A percentile compares a stretch with the other conserved stretches of the same genome.
phyloP scores from a whole-genome alignment of 2,113 vertebrate species.

The Bothrops jararaca region DNA sequence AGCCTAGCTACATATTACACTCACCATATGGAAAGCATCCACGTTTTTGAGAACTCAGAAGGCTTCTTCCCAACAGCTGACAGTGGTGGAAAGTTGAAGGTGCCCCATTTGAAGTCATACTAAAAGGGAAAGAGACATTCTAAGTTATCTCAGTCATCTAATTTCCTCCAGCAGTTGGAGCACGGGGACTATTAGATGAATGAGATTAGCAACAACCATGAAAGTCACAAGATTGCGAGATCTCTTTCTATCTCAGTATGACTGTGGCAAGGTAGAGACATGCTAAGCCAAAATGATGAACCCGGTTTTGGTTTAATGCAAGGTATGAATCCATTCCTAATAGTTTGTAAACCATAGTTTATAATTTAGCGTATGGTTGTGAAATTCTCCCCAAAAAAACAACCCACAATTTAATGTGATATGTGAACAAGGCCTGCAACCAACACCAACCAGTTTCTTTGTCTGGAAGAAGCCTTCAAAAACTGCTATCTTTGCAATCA shows the following conservation, averaged over 20 bases:
- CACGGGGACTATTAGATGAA: background rate
- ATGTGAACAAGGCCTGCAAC: too few species aligned
- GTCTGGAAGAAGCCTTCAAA: background rate
- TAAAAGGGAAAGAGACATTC: background rate
- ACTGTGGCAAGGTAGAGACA: background rate
- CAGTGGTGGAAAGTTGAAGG: background rate
- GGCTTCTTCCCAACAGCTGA: background rate
- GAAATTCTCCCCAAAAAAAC: too few species aligned
- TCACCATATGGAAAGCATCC: background rate
- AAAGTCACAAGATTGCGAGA: background rate
- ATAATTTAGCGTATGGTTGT: too few species aligned
- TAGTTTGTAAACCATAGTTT: too few species aligned
- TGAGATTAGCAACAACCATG: background rate
- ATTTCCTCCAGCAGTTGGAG: background rate
- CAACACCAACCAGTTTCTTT: background rate
- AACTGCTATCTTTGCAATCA: background rate
- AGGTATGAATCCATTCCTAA: too few species aligned
- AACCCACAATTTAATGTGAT: too few species aligned
- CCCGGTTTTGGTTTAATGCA: too few species aligned
- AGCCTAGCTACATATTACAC: background rate
- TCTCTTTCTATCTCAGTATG: background rate
- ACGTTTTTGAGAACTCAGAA: background rate
- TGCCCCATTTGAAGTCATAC: background rate
- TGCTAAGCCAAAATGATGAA: too few species aligned
- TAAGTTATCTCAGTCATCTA: background rate